These are phyloP conservation scores for Orcinus orca DNA, from an alignment of 2,113 vertebrate genomes.

Conservation along the genomic window DNA sequence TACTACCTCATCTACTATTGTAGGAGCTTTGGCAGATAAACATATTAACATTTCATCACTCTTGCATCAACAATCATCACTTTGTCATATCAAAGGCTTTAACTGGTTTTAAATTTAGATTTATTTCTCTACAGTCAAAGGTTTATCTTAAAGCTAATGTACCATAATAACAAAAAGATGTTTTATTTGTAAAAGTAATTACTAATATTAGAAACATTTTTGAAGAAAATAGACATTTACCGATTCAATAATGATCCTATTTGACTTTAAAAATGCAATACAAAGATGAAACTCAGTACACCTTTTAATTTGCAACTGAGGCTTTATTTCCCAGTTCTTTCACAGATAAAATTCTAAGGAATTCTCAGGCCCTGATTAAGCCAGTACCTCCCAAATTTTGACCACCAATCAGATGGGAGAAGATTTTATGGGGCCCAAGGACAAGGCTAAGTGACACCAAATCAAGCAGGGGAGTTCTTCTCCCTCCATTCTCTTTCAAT, in stretches of 20 bases:
- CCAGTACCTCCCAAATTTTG: background rate
- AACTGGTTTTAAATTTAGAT: background rate
- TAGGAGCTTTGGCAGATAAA: background rate
- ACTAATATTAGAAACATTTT: background rate
- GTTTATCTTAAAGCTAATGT: slow-evolving; percentile 4
- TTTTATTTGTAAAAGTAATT: slow-evolving; percentile 21
- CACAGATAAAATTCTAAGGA: background rate
- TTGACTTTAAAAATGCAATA: background rate
- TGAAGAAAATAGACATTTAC: background rate
- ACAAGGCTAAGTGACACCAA: background rate
- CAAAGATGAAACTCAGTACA: background rate
- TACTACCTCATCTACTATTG: background rate
- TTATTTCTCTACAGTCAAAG: background rate
- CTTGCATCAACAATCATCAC: background rate
- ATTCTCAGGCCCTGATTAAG: background rate
- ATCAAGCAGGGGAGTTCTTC: background rate
- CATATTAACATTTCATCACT: slow-evolving; percentile 2
- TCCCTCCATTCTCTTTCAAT: background rate
- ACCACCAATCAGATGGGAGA: background rate
- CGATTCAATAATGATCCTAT: background rate
- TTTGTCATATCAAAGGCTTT: background rate
- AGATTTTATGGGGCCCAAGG: background rate
- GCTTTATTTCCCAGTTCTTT: background rate
- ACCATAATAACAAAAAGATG: background rate
- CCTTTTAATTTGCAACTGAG: background rate